Evolutionary conservation across 2,888 invertebrate genomes (phyloP), one percentile per base, ranked within the genome.

Genomic region (Balanococcus diminutus): DNA sequence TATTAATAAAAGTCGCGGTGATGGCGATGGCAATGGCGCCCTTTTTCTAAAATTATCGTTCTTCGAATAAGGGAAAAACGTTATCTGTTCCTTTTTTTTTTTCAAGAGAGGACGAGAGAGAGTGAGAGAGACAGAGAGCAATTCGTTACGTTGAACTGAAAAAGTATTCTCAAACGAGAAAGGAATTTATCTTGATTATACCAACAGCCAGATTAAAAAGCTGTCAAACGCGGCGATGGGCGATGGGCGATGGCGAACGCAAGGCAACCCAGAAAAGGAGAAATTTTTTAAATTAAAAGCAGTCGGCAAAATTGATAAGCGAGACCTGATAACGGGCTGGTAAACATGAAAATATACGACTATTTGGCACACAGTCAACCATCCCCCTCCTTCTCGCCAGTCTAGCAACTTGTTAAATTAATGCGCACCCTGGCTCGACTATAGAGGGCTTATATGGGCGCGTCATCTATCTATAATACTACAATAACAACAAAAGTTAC

Each of bases 101-200:
- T n/a, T n/a, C n/a, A n/a, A n/a, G n/a, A n/a, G n/a, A n/a, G n/a
- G n/a, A n/a, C n/a, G n/a, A n/a, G n/a, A n/a, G n/a, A n/a, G n/a
- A n/a, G n/a, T n/a, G n/a, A n/a, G n/a, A n/a, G n/a, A n/a, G n/a
- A n/a, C n/a, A n/a, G 82, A 61, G 61, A 83, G 56, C 83, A 83
- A 83, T 83, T 83, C 61, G 83, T 83, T 83, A 56, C 8, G 51
- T 36, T 67, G 67, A 83, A 83, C 36, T 36, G 36, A 39, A 83
- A 75, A 61, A 83, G 56, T 83, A 61, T 83, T 83, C 36, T 67
- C 61, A 56, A 61, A 83, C 61, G 61, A 83, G 56, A 61, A 67
- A 61, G 56, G 56, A 61, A 83, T 83, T 83, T 83, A 83, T 83
- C 83, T 83, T 83, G 83, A 83, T 83, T 56, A 83, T 67, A 56